A percentile compares a stretch with the other conserved stretches of the same genome.
Evolutionary conservation across 2,113 vertebrate species (phyloP).

Genomic region (Nyctibius bracteatus): DNA sequence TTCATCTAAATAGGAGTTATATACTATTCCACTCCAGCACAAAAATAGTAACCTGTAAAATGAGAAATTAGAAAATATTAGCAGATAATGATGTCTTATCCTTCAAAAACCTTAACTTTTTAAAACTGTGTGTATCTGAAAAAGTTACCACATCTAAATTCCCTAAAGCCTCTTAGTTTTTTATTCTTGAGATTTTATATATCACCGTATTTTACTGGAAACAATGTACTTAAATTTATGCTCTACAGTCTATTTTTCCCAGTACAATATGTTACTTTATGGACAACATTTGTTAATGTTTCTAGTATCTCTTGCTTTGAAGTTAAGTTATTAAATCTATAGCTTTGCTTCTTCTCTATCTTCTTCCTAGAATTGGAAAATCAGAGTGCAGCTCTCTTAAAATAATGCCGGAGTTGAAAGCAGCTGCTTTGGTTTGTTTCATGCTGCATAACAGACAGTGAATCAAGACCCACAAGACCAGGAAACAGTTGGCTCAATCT

Average conservation of each 20-base stretch:
- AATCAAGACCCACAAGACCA: background rate
- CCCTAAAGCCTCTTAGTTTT: background rate
- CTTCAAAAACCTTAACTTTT: background rate
- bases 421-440: background rate
- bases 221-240: background rate
- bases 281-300: background rate
- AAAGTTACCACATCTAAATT: background rate
- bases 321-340: background rate
- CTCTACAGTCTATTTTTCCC: background rate
- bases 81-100: background rate
- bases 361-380: background rate
- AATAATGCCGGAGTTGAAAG: background rate
- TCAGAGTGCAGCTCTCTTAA: background rate
- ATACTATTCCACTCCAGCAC: background rate
- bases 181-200: background rate
- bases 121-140: background rate
- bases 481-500: background rate
- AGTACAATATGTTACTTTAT: background rate
- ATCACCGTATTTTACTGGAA: background rate
- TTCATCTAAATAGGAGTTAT: background rate
- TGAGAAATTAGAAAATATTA: background rate
- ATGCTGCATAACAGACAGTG: rapidly evolving
- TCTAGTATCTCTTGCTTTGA: background rate
- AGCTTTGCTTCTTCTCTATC: background rate
- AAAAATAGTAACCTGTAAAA: background rate